phyloP scores from a whole-genome alignment of 2,113 vertebrate genomes.

The Lophius piscatorius region DNA sequence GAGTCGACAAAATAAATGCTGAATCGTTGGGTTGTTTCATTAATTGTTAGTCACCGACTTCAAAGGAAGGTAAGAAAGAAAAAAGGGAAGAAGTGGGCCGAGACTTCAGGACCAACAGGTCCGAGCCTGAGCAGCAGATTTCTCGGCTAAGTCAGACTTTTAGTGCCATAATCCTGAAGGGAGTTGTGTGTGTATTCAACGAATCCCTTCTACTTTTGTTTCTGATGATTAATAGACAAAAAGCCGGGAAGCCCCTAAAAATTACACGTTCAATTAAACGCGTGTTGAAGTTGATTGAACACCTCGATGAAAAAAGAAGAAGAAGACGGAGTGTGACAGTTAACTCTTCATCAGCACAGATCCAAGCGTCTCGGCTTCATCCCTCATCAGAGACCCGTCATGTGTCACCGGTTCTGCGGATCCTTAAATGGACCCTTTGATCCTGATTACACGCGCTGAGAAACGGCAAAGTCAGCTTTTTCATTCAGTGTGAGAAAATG shows the following conservation, averaged over 20 bases:
- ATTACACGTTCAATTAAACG: constrained; percentile 37
- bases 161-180: no score
- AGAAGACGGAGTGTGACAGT: constrained; percentile 33
- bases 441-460: constrained; percentile 35
- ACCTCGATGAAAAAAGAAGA: constrained; percentile 37
- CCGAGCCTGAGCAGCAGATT: constrained; percentile 15
- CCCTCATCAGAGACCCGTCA: constrained; percentile 19
- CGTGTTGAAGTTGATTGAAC: constrained; percentile 3
- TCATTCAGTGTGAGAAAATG: constrained; percentile 42
- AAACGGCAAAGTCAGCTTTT: constrained; percentile 40
- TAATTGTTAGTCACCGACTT: no score
- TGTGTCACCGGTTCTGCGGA: constrained; percentile 39
- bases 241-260: constrained; percentile 43
- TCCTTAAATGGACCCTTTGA: constrained; percentile 34
- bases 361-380: constrained; percentile 18
- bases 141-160: no score
- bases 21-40: no score
- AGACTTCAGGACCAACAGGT: not conserved
- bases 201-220: constrained; percentile 30
- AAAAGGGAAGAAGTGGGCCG: not conserved
- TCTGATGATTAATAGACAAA: not conserved
- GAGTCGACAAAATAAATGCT: no score
- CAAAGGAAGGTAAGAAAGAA: no score
- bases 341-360: constrained; percentile 24
- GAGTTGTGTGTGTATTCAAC: constrained; percentile 18